A percentile compares a stretch with the other conserved stretches of the same genome.
phyloP scores from a whole-genome alignment of 2,797 vertebrate species.

The Petrocephalus sullivani region DNA sequence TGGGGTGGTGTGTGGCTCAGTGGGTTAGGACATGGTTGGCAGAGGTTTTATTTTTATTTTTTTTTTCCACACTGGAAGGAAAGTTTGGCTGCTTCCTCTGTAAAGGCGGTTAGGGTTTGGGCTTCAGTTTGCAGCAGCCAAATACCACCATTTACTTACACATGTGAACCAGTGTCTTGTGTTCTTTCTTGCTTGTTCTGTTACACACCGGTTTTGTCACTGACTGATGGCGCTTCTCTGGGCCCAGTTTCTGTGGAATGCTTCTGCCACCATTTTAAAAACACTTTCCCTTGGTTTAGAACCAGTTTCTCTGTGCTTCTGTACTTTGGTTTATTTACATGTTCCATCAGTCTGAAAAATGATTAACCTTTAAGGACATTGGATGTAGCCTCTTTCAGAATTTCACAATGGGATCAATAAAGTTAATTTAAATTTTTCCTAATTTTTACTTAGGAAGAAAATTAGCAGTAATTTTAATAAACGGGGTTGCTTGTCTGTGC shows the following conservation, averaged over 20 bases:
- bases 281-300: not conserved
- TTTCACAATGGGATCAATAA: not conserved
- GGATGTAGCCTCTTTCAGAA: not conserved
- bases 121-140: not conserved
- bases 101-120: not conserved
- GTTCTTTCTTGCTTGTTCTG: not conserved
- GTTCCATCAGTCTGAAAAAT: not conserved
- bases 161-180: not conserved
- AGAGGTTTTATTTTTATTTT: not conserved
- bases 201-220: not conserved
- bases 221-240: not conserved
- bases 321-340: not conserved
- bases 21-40: not conserved
- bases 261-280: not conserved
- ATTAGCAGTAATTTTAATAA: not conserved
- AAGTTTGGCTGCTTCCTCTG: not conserved
- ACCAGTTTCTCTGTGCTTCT: not conserved
- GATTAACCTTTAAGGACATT: not conserved
- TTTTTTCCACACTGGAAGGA: not conserved
- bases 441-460: not conserved
- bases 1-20: not conserved
- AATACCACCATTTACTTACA: not conserved
- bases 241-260: not conserved
- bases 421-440: not conserved
- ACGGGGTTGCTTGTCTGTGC: not conserved